Evolutionary conservation across 2,888 invertebrate genomes (phyloP).

Genomic region (Campopleginae sp.): DNA sequence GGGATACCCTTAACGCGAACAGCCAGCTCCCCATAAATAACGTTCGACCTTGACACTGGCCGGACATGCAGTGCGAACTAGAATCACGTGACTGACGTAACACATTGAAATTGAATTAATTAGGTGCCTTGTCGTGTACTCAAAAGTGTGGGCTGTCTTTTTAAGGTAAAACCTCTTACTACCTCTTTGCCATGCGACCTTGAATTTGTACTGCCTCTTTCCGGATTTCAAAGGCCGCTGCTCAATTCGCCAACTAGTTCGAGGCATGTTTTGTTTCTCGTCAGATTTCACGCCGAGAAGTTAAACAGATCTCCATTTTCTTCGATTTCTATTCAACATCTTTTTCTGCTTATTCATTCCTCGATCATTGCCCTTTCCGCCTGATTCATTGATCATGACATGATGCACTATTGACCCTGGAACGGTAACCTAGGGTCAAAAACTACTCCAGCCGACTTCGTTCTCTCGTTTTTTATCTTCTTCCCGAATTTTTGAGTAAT

Average conservation of each 20-base stretch:
- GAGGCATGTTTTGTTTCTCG: not conserved
- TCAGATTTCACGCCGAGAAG: not conserved
- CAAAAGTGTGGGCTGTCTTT: conserved; percentile 5
- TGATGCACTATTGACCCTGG: not conserved
- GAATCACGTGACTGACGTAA: conserved; percentile 53
- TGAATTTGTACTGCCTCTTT: conserved; percentile 62
- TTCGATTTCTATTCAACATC: not conserved
- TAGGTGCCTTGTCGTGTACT: conserved; percentile 50
- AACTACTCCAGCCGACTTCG: no score
- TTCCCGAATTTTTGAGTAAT: no score
- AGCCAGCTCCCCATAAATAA: conserved; percentile 58
- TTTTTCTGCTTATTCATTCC: not conserved
- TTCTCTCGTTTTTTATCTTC: no score
- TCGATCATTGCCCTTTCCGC: not conserved
- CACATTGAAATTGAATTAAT: conserved; percentile 67
- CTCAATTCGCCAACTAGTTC: not conserved
- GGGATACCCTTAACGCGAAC: conserved; percentile 46
- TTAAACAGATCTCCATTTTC: not conserved
- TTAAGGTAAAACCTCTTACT: conserved; percentile 16
- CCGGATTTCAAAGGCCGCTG: conserved; percentile 13
- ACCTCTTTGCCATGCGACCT: conserved; percentile 33
- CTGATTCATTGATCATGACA: not conserved
- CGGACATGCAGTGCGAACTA: conserved; percentile 56
- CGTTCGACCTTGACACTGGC: conserved; percentile 77
- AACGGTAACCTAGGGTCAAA: no score